phyloP scores from a whole-genome alignment of 2,797 vertebrate species.

The Acanthurus lineatus region DNA sequence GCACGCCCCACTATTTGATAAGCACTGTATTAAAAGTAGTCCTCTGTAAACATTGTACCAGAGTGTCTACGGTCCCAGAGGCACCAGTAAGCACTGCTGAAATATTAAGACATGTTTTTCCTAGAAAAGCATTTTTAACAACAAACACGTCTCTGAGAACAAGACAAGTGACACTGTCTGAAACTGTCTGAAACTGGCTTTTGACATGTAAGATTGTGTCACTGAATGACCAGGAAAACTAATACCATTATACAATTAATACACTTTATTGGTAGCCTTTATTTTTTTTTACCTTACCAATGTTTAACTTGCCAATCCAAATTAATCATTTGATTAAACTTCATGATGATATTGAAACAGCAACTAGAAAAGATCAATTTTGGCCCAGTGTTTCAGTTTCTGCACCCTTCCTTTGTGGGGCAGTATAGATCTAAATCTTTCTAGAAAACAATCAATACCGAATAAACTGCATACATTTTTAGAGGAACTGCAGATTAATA shows the following conservation, averaged over 20 bases:
- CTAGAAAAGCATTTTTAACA: neutral
- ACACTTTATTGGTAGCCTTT: neutral
- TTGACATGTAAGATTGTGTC: neutral
- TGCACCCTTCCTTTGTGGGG: conserved; percentile 1
- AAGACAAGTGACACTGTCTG: neutral
- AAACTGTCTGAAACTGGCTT: neutral
- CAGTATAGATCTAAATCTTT: conserved; percentile 10
- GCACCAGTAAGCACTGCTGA: conserved; percentile 9
- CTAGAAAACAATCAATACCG: neutral
- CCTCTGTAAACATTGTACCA: neutral
- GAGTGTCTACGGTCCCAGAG: conserved; percentile 11
- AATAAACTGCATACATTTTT: neutral
- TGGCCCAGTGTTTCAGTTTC: neutral
- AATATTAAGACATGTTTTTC: conserved; percentile 25
- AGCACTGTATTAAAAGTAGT: neutral
- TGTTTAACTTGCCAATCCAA: too few species aligned
- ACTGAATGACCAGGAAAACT: neutral
- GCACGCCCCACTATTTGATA: too few species aligned
- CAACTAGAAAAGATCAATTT: neutral
- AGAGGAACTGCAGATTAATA: neutral
- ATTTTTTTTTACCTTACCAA: neutral
- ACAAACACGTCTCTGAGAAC: neutral
- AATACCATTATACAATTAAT: neutral
- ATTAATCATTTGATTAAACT: too few species aligned
- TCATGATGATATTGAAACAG: too few species aligned